Base-by-base conservation (phyloP, 2,888 invertebrate genomes). In the Hetaerina titia region DNA sequence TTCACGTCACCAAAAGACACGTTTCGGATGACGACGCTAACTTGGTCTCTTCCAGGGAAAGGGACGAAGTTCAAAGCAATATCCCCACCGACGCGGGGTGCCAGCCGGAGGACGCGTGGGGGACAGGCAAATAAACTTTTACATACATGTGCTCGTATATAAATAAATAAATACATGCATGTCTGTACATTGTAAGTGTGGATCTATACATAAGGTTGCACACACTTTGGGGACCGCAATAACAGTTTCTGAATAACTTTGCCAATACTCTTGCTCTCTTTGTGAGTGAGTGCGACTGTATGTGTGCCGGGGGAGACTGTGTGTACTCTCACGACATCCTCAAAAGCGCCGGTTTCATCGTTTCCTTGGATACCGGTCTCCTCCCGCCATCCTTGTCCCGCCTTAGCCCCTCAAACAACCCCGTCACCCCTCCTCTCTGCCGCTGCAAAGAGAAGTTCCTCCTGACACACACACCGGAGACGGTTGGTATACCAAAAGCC, bases 241-340 rank as follows among this genome's bases (percentile, higher is more conserved):
- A 63, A 63, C 64, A 90, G 90, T 64, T 90, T 45, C 45, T 64
- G 64, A 63, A 64, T 90, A 64, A 64, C 90, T 90, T 90, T 90
- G 90, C 90, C 90, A 90, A 90, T 90, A 74, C n/a, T 56, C 89
- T n/a, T 56, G n/a, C 58, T n/a, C 69, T 22, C 69, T 92, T 92
- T 92, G 74, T 69, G n/a, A 69, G 92, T 9, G 92, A 22, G n/a
- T 13, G 13, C 31, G 11, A 8, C 11, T 31, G 13, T 9, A 69
- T 69, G 69, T 22, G 64, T 60, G 60, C 11, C 17, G 11, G 31
- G 81, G 22, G 25, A 22, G 2, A 31, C 25, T 22, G 25, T 81
- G 25, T n/a, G 19, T 81, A 11, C 60, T 17, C 11, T 11, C 31
- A 15, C 31, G 31, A 57, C 89, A 19, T 11, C 22, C 22, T 58